A percentile compares a stretch with the other conserved stretches of the same genome.
These are phyloP conservation scores for Osmerus eperlanus DNA, from an alignment of 2,113 vertebrate species.

Conservation along the genomic window DNA sequence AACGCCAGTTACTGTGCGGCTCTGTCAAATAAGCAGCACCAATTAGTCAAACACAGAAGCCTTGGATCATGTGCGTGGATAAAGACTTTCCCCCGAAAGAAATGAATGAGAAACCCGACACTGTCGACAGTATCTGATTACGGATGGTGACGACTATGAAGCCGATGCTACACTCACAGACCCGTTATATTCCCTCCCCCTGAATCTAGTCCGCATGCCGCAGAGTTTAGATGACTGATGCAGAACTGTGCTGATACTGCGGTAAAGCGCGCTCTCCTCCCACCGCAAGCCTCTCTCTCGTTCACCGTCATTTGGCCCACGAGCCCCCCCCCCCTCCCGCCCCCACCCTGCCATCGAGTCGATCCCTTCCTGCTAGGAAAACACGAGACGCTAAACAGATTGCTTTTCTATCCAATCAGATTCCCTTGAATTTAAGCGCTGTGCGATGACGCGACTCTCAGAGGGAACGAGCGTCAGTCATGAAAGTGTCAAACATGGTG, in stretches of 20 bases:
- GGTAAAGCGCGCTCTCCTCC: constrained; percentile 61
- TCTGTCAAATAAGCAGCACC: neutral
- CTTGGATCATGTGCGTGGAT: neutral
- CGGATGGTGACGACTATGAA: constrained; percentile 35
- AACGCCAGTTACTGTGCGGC: neutral
- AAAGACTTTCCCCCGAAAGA: neutral
- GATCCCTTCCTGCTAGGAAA: neutral
- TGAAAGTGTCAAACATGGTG: too few relatives aligned
- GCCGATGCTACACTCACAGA: constrained; percentile 33
- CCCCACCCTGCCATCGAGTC: neutral
- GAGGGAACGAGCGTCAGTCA: too few relatives aligned
- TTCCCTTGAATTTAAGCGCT: neutral
- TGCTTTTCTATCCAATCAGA: constrained; percentile 30
- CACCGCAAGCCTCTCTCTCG: neutral
- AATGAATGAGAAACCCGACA: constrained; percentile 11
- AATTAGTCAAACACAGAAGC: neutral
- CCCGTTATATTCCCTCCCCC: constrained; percentile 54
- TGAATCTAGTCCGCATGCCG: constrained; percentile 64
- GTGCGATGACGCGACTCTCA: too few relatives aligned
- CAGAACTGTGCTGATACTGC: constrained; percentile 73
- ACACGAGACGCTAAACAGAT: constrained; percentile 9
- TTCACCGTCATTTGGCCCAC: neutral
- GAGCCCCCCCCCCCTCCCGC: constrained; percentile 13
- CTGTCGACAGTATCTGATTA: constrained; percentile 15
- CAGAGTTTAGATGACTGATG: constrained; percentile 72